A percentile compares a stretch with the other conserved stretches of the same genome.
Evolutionary conservation across 2,888 invertebrate species (phyloP).

Genomic region (Melieria omissa): DNA sequence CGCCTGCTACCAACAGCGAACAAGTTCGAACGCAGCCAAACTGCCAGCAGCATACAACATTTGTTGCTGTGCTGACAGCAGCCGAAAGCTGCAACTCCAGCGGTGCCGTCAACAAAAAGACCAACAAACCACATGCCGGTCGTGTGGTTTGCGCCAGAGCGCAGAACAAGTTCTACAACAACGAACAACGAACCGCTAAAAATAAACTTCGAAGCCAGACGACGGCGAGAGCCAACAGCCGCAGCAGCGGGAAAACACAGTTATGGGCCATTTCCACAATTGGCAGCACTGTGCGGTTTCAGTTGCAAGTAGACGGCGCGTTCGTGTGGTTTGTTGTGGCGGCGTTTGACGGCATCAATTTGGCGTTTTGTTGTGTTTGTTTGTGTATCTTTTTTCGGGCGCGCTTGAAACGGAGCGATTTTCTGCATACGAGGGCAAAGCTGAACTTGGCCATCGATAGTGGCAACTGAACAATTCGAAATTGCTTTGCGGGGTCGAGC

Average conservation of each 20-base stretch:
- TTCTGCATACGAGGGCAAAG: no score
- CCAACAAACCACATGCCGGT: slow-evolving; percentile 2
- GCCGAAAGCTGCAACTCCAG: background rate
- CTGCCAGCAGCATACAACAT: no score
- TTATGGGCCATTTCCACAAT: slow-evolving; percentile 6
- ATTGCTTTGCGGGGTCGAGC: no score
- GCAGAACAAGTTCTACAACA: slow-evolving; percentile 28
- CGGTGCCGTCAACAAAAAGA: background rate
- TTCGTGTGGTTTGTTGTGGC: slow-evolving; percentile 52
- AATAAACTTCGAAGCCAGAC: slow-evolving; percentile 19
- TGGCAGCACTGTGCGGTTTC: slow-evolving; percentile 38
- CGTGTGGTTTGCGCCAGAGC: background rate
- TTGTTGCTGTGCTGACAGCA: slow-evolving; percentile 1
- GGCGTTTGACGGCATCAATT: slow-evolving; percentile 36
- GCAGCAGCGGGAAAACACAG: slow-evolving; percentile 21
- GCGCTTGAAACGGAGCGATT: background rate
- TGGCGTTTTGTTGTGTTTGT: slow-evolving; percentile 30
- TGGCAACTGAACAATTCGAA: no score
- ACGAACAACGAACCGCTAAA: slow-evolving; percentile 14
- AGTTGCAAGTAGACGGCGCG: slow-evolving; percentile 61
- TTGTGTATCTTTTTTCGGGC: slow-evolving; percentile 24
- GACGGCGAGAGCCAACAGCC: background rate
- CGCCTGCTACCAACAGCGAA: no score
- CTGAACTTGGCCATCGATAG: no score
- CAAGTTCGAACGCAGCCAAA: no score